Base-by-base conservation (phyloP, 2,888 invertebrate species). In the Artemia sp. region DNA sequence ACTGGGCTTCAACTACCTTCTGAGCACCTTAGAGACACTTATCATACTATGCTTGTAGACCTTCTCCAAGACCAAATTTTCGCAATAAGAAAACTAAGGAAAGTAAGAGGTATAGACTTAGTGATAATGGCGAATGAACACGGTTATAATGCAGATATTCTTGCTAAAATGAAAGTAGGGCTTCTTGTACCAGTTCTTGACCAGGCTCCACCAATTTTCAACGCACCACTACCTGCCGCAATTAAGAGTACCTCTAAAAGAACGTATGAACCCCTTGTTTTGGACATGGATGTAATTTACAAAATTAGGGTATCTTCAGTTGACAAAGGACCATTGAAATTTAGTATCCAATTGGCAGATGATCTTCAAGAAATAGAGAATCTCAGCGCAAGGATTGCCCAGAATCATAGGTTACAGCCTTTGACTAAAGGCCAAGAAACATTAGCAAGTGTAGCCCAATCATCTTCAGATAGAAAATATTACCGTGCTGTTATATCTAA, bases 321-420 rank as follows among this genome's bases (percentile, higher is more conserved):
- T 12, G 68, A 70, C 8, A 52, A 68, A 9, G 70, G 70, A 7
- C 70, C 70, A 4, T 11, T 14, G 12, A 70, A 70, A 38, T 70
- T 70, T 50, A 68, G 14, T 12, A 53, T 70, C 12, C 70, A 70
- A 24, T 14, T 53, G 10, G 19, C 14, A 11, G 68, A 70, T 11
- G 53, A 67, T 0, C 52, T 50, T 8, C 51, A 38, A 11, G 51
- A 50, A n/a, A 14, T 70, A 14, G 64, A 53, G 8, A 19, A 12
- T 14, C 10, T 70, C 38, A 12, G 38, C 12, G 67, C 66, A 11
- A 51, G 68, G 9, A n/a, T 58, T 58, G 9, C 64, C n/a, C n/a
- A 58, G 24, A 19, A 58, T 24, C 64, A 24, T 24, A 24, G 64
- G 14, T 58, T 58, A 19, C 64, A 58, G 24, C 64, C 64, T 58